Conservation (phyloP, 2,888 invertebrate genomes). For the Odontomyia ornata region DNA sequence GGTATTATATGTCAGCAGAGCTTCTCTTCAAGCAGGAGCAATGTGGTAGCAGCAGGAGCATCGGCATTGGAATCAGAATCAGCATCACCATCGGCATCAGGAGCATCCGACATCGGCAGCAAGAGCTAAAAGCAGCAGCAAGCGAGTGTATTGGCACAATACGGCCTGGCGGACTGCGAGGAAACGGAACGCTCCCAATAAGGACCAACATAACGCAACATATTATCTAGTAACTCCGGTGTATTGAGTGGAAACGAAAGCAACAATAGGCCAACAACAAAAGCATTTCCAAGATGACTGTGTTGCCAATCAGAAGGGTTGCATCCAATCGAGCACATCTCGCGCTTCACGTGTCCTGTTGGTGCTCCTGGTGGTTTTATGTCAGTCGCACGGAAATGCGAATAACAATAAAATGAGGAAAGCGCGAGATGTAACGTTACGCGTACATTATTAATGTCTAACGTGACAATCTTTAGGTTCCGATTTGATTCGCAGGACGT, state of each 20-base stretch:
- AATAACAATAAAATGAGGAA: no score
- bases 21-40: constrained; percentile 40
- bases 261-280: constrained; percentile 36
- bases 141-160: not conserved
- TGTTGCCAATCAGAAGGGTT: constrained; percentile 16
- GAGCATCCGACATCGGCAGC: constrained; percentile 1
- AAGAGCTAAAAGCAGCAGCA: not conserved
- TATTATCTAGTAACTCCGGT: constrained; percentile 29
- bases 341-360: no score
- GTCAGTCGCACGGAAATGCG: no score
- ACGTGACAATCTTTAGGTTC: no score
- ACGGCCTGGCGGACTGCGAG: not conserved
- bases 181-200: constrained; percentile 14
- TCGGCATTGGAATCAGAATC: constrained; percentile 31
- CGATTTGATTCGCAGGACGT: no score
- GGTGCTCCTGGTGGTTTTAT: no score
- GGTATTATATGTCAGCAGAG: constrained; percentile 42
- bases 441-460: no score
- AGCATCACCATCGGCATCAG: constrained; percentile 9
- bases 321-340: not conserved
- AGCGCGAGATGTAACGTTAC: no score
- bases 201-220: constrained; percentile 36
- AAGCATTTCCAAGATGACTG: not conserved
- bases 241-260: constrained; percentile 29
- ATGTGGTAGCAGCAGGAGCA: constrained; percentile 29